phyloP scores from a whole-genome alignment of 1,140 invertebrate species.

The Drosophila tristis region DNA sequence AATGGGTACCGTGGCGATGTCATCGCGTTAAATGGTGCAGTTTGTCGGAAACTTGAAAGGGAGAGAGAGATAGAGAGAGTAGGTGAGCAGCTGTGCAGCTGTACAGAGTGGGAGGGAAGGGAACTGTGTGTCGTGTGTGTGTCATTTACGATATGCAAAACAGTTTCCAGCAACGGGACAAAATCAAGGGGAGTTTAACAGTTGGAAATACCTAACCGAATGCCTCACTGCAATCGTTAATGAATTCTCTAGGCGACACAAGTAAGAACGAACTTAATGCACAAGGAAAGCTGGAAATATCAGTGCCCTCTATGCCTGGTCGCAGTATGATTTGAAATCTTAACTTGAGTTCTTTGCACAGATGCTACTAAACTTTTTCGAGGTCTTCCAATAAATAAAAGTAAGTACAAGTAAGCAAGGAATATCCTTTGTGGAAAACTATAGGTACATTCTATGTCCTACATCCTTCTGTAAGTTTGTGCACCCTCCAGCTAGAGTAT shows the following conservation, averaged over 20 bases:
- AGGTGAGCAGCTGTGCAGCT: not conserved
- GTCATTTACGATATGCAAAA: slow-evolving; percentile 31
- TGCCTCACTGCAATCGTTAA: slow-evolving; percentile 41
- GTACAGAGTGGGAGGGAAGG: too few species aligned
- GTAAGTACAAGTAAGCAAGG: too few species aligned
- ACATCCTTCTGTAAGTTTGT: too few species aligned
- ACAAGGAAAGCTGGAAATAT: slow-evolving; percentile 27
- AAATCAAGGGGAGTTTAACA: too few species aligned
- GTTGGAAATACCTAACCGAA: not conserved
- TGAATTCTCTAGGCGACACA: slow-evolving; percentile 44
- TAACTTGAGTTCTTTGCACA: too few species aligned
- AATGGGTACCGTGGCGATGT: not conserved
- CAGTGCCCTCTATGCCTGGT: not conserved
- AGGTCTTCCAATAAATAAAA: too few species aligned
- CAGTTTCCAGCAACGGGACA: slow-evolving; percentile 6
- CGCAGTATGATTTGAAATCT: too few species aligned
- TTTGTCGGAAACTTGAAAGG: slow-evolving; percentile 22
- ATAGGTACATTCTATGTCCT: too few species aligned
- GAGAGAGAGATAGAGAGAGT: not conserved
- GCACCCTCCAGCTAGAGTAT: too few species aligned
- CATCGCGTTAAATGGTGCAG: slow-evolving; percentile 11
- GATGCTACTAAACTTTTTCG: too few species aligned
- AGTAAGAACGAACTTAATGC: slow-evolving; percentile 45
- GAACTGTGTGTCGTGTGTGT: not conserved
- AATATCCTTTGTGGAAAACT: too few species aligned